Percentiles rank a stretch among this genome's conserved stretches.
phyloP scores from a whole-genome alignment of 2,888 invertebrate genomes.

The Tachina fera region DNA sequence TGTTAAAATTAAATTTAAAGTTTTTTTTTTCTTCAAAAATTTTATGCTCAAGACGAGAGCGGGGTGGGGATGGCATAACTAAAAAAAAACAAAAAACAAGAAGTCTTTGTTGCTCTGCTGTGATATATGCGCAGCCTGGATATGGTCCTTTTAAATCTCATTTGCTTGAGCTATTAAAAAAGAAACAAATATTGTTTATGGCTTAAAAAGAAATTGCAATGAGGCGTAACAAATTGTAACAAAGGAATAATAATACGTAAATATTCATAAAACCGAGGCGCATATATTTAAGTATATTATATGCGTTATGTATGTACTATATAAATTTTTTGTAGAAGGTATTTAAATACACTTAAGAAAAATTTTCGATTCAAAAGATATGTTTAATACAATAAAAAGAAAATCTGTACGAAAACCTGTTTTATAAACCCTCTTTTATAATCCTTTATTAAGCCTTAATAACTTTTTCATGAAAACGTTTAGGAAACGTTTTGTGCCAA shows the following conservation, averaged over 20 bases:
- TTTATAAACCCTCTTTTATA: no score
- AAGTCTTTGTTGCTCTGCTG: not conserved
- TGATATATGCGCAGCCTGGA: not conserved
- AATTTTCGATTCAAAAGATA: no score
- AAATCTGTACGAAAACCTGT: no score
- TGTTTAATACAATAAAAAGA: no score
- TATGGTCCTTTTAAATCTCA: conserved; percentile 3
- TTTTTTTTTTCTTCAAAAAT: not conserved
- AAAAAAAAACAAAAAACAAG: not conserved
- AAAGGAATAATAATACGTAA: conserved; percentile 53
- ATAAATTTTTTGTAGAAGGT: not conserved
- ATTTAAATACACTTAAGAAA: conserved; percentile 18
- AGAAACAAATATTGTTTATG: conserved; percentile 31
- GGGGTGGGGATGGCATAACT: not conserved
- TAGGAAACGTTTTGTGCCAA: no score
- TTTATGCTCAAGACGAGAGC: not conserved
- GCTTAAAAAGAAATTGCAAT: conserved; percentile 53
- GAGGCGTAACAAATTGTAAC: conserved; percentile 66
- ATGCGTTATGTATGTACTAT: conserved; percentile 20
- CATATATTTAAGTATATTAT: not conserved
- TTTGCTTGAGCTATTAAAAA: conserved; percentile 49
- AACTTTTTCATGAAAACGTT: no score
- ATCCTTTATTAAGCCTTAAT: no score
- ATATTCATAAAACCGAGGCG: conserved; percentile 6
- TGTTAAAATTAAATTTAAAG: conserved; percentile 50